phyloP scores from a whole-genome alignment of 92 coral and sea anemone genomes.

The Palythoa heliodiscus region DNA sequence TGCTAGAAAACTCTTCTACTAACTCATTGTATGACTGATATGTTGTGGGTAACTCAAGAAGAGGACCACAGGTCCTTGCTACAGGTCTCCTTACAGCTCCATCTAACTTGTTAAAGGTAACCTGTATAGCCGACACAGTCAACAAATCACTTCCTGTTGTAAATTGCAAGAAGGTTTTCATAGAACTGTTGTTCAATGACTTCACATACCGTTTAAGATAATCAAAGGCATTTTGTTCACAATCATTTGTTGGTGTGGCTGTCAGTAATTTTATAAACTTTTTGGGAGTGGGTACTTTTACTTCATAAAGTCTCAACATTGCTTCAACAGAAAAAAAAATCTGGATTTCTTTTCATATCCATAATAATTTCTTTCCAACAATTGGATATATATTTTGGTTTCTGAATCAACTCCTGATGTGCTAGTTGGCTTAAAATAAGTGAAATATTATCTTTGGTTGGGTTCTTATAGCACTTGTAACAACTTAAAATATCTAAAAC shows the following conservation, averaged over 20 bases:
- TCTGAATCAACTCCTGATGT: conserved; percentile 54
- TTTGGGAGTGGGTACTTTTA: conserved; percentile 30
- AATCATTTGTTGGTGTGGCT: neutral
- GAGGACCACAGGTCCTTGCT: neutral
- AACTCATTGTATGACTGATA: conserved; percentile 5
- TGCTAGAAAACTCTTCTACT: neutral
- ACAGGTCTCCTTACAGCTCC: conserved; percentile 1
- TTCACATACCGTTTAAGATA: neutral
- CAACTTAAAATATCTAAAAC: conserved; percentile 49
- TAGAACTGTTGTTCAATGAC: neutral
- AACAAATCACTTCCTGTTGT: neutral
- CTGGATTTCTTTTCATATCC: conserved; percentile 18
- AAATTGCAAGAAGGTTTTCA: neutral
- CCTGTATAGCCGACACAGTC: neutral
- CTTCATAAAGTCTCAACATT: conserved; percentile 12
- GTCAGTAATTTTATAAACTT: conserved; percentile 9
- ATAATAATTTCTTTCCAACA: conserved; percentile 36
- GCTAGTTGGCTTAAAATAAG: conserved; percentile 26
- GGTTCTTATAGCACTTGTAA: conserved; percentile 47
- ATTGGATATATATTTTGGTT: conserved; percentile 43
- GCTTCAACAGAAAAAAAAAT: conserved; percentile 30
- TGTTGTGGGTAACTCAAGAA: conserved; percentile 1
- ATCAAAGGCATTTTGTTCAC: neutral
- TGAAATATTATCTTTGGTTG: conserved; percentile 42
- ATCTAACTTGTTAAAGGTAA: neutral